phyloP scores from a whole-genome alignment of 2,797 vertebrate species.

The Melopsittacus undulatus region DNA sequence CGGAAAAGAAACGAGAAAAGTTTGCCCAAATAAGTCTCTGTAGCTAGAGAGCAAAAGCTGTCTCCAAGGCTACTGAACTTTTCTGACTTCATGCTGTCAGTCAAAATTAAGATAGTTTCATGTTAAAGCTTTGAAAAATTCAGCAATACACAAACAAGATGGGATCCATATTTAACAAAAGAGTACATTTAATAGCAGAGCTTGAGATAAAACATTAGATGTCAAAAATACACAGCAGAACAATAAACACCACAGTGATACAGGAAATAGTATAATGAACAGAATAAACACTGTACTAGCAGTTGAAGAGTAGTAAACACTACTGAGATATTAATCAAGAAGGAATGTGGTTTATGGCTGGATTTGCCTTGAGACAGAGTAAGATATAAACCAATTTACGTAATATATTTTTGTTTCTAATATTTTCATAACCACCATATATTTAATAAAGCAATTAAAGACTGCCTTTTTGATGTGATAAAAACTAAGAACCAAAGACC shows the following conservation, averaged over 20 bases:
- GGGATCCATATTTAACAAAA: neutral
- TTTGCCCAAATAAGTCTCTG: neutral
- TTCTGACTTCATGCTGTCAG: neutral
- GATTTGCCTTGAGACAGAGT: slow-evolving; percentile 59
- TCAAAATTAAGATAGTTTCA: neutral
- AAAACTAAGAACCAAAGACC: slow-evolving; percentile 64
- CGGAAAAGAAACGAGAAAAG: neutral
- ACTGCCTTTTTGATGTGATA: slow-evolving; percentile 71
- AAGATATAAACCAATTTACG: slow-evolving; percentile 72
- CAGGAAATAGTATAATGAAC: slow-evolving; percentile 67
- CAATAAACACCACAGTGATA: slow-evolving; percentile 67
- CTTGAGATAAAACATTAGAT: slow-evolving; percentile 68
- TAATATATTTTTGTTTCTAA: slow-evolving; percentile 73
- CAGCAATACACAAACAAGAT: neutral
- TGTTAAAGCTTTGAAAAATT: neutral
- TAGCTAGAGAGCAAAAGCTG: neutral
- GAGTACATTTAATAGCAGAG: slow-evolving; percentile 41
- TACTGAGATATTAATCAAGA: slow-evolving; percentile 70
- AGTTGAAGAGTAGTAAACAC: slow-evolving; percentile 52
- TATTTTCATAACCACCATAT: slow-evolving; percentile 74
- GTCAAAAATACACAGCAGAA: slow-evolving; percentile 75
- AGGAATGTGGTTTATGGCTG: slow-evolving; percentile 63
- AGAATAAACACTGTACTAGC: slow-evolving; percentile 71
- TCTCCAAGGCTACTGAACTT: slow-evolving; percentile 9
- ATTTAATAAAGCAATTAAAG: slow-evolving; percentile 78